A percentile compares a stretch with the other conserved stretches of the same genome.
Conservation (phyloP, 2,888 invertebrate genomes). For the Gisinianus flammeolus region DNA sequence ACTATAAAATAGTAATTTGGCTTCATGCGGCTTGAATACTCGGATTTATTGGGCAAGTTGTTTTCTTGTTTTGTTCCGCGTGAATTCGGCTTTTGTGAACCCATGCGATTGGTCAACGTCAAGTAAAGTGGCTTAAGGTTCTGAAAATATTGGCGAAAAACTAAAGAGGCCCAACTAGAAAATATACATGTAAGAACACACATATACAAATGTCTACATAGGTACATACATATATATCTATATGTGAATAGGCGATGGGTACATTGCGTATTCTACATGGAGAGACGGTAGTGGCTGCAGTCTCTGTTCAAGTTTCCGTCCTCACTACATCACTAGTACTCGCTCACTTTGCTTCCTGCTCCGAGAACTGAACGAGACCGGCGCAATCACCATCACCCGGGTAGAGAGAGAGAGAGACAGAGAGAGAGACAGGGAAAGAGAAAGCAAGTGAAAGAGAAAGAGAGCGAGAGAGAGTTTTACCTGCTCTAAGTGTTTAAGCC, state of each 20-base stretch:
- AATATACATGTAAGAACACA: neutral
- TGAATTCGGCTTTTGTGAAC: slow-evolving; percentile 27
- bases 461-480: slow-evolving; percentile 32
- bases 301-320: too few species aligned
- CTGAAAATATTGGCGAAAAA: slow-evolving; percentile 25
- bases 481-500: slow-evolving; percentile 17
- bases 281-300: too few species aligned
- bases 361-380: slow-evolving; percentile 28
- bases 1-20: neutral
- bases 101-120: slow-evolving; percentile 25
- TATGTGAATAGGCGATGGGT: neutral
- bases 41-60: neutral
- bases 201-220: neutral
- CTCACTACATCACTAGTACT: too few species aligned
- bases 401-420: neutral
- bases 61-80: neutral
- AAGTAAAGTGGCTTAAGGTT: slow-evolving; percentile 34
- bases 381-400: slow-evolving; percentile 38
- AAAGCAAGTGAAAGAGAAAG: too few species aligned
- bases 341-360: too few species aligned
- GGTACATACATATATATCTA: neutral
- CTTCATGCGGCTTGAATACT: neutral
- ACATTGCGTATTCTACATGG: too few species aligned
- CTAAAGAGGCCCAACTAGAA: neutral
- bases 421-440: slow-evolving; percentile 13